These are phyloP conservation scores for Pyrgus malvae DNA, from an alignment of 2,888 invertebrate genomes.

Conservation along the genomic window DNA sequence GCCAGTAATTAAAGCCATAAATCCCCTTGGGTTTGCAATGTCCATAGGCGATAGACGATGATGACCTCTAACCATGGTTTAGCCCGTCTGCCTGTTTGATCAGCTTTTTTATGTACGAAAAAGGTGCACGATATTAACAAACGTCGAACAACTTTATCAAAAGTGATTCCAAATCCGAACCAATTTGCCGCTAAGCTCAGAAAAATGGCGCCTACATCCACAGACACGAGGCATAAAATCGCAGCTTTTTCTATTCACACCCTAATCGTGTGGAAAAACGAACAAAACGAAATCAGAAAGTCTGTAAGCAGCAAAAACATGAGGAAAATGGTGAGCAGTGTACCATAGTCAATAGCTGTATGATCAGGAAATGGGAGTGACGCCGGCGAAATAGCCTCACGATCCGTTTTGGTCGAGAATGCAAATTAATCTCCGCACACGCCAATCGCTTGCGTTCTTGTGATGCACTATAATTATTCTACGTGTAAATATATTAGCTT, in stretches of 20 bases:
- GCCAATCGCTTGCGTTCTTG: slow-evolving; percentile 10
- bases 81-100: too few relatives aligned
- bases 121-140: too few relatives aligned
- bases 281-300: slow-evolving; percentile 27
- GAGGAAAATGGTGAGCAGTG: slow-evolving; percentile 25
- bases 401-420: slow-evolving; percentile 72
- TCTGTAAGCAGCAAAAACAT: slow-evolving; percentile 25
- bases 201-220: neutral
- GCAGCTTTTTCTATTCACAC: slow-evolving; percentile 23
- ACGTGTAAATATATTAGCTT: neutral
- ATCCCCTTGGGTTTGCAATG: too few relatives aligned
- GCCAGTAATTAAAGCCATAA: too few relatives aligned
- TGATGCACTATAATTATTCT: neutral
- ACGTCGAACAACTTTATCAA: too few relatives aligned
- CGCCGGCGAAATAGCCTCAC: slow-evolving; percentile 67
- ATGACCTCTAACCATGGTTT: too few relatives aligned
- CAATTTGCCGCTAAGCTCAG: neutral
- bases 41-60: too few relatives aligned
- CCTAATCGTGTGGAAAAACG: slow-evolving; percentile 26
- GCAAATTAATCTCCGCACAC: slow-evolving; percentile 64
- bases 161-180: neutral
- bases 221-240: slow-evolving; percentile 18
- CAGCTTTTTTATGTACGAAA: too few relatives aligned
- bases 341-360: slow-evolving; percentile 34
- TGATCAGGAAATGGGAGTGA: slow-evolving; percentile 64